phyloP scores from a whole-genome alignment of 2,797 vertebrate genomes.

The Gambusia yucatana region DNA sequence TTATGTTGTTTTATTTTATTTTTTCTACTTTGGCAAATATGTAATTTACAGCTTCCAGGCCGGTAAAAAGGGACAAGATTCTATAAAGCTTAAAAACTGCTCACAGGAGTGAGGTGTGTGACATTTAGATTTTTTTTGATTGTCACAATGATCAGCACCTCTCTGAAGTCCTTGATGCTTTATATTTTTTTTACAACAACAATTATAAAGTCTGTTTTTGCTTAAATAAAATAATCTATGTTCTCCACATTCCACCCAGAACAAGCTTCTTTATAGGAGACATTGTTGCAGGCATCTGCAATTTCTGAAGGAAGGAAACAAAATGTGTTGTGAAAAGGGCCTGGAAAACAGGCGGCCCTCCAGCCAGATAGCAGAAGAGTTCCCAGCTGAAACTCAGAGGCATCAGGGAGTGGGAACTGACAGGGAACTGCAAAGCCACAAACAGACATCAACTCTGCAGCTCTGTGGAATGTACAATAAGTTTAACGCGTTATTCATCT shows the following conservation, averaged over 20 bases:
- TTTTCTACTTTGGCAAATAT: slow-evolving; percentile 1
- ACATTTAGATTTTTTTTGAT: slow-evolving; percentile 2
- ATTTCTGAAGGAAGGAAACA: slow-evolving; percentile 4
- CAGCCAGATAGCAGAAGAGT: not conserved
- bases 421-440: not conserved
- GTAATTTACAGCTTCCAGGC: not conserved
- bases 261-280: not conserved
- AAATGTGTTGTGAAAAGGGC: not conserved
- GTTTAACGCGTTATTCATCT: slow-evolving; percentile 5
- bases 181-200: not conserved
- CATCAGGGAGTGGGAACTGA: not conserved
- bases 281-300: not conserved
- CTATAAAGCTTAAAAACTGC: not conserved
- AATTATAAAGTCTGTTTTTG: not conserved
- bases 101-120: not conserved
- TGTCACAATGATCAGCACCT: slow-evolving; percentile 4
- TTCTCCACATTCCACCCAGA: not conserved
- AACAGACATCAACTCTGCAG: slow-evolving; percentile 22
- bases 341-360: not conserved
- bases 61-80: not conserved
- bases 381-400: not conserved
- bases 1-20: no score
- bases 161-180: not conserved
- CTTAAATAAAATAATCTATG: slow-evolving; percentile 2
- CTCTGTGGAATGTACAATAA: slow-evolving; percentile 27